Evolutionary conservation across 2,888 invertebrate species (phyloP), one percentile per base, ranked within the genome.

Genomic region (Trachelus tabidus): DNA sequence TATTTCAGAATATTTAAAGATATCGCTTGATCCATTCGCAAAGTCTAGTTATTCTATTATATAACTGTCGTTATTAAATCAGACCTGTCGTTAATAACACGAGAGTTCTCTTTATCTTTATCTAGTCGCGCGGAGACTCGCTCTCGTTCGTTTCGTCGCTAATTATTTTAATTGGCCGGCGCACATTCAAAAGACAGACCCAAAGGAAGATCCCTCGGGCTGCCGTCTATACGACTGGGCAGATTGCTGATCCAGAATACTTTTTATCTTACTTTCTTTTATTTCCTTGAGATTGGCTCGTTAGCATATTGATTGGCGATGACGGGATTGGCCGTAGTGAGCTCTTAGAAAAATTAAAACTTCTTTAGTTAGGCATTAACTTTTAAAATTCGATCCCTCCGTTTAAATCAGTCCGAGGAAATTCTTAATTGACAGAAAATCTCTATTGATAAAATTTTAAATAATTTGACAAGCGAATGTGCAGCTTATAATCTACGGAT

Each of bases 101-200:
- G 23, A 31, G 69, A 69, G 12, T 75, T 56, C 75, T 34, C 31
- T 73, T 75, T 77, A 71, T 78, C 73, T 31, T 33, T 78, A 33
- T 75, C 73, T 74, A 73, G 77, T 74, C 77, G 79, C 75, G 80
- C 73, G 77, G 75, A 81, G 85, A 85, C 82, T 81, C 82, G 87
- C 84, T 88, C 88, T 89, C 89, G 88, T 90, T 90, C 89, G 88
- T 89, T 90, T 89, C 89, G 90, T 91, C 90, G 90, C 91, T 91
- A 91, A 91, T 91, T 91, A 91, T 91, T 91, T 91, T 91, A 91
- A 91, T 91, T 91, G 91, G 91, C 89, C 90, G 91, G 90, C 89
- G 88, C 87, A 86, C 89, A 89, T 91, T 91, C 90, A 90, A 90
- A 90, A 90, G 91, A 85, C 87, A 86, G 87, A 87, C 84, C 83